Conservation (phyloP, 2,113 vertebrate genomes). For the Callipepla squamata region DNA sequence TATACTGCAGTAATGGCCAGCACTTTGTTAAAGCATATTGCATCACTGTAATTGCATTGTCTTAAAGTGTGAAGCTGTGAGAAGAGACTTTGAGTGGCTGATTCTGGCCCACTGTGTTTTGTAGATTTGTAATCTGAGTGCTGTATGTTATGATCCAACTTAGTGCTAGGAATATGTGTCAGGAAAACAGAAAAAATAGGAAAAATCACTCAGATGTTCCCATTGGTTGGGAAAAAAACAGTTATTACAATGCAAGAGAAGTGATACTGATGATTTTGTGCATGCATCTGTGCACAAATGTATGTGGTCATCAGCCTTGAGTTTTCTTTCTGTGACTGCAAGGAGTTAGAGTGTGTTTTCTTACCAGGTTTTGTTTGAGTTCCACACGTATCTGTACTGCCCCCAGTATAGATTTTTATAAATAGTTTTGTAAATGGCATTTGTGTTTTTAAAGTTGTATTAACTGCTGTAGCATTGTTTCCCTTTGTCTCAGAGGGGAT, state of each 20-base stretch:
- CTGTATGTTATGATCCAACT: neutral
- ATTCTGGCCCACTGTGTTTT: neutral
- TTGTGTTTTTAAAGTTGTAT: neutral
- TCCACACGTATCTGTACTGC: neutral
- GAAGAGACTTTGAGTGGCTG: neutral
- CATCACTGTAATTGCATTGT: neutral
- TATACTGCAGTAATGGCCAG: neutral
- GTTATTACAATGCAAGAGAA: neutral
- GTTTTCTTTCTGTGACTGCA: neutral
- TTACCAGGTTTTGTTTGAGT: neutral
- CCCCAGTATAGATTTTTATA: neutral
- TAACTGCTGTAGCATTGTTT: neutral
- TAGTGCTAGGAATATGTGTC: neutral
- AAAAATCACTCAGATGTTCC: neutral
- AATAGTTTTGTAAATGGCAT: neutral
- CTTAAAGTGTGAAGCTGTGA: neutral
- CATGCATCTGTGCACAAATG: neutral
- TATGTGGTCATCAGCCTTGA: rapidly evolving
- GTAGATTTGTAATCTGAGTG: neutral
- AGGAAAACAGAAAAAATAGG: neutral
- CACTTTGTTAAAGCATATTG: neutral
- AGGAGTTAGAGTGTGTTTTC: neutral
- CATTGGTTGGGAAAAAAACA: neutral
- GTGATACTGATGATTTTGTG: neutral
- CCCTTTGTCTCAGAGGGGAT: neutral